Conservation (phyloP, 2,888 invertebrate species). For the Sphecodes monilicornis region DNA sequence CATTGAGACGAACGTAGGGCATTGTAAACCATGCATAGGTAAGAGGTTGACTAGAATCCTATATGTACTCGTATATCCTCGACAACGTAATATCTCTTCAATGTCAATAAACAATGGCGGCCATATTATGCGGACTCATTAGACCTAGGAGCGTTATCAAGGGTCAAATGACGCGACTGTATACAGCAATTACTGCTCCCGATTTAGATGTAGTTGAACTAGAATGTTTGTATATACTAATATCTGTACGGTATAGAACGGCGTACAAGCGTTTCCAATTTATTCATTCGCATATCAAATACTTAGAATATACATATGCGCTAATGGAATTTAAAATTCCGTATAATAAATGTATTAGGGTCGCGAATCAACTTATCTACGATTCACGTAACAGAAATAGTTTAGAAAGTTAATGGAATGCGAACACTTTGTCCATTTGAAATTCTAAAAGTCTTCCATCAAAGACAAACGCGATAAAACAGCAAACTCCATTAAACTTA, state of each 20-base stretch:
- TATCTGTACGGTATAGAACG: not conserved
- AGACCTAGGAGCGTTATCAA: slow-evolving; percentile 7
- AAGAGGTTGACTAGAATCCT: not conserved
- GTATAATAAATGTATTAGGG: not conserved
- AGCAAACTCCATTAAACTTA: not conserved
- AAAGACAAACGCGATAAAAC: not conserved
- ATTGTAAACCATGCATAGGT: not conserved
- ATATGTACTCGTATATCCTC: not conserved
- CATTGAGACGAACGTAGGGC: not conserved
- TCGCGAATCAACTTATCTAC: not conserved
- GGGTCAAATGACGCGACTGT: not conserved
- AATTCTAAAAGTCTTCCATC: not conserved
- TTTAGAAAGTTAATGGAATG: not conserved
- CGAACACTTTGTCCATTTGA: not conserved
- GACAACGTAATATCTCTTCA: not conserved
- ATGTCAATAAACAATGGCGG: not conserved
- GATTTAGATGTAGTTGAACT: slow-evolving; percentile 6
- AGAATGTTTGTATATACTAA: too few relatives aligned
- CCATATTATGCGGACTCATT: not conserved
- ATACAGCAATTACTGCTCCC: not conserved
- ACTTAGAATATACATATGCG: not conserved
- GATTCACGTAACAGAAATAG: slow-evolving; percentile 6
- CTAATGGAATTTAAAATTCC: not conserved
- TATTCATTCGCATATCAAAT: not conserved
- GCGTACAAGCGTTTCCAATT: not conserved